Conservation (phyloP, 1,140 invertebrate species). For the Fopius arisanus region DNA sequence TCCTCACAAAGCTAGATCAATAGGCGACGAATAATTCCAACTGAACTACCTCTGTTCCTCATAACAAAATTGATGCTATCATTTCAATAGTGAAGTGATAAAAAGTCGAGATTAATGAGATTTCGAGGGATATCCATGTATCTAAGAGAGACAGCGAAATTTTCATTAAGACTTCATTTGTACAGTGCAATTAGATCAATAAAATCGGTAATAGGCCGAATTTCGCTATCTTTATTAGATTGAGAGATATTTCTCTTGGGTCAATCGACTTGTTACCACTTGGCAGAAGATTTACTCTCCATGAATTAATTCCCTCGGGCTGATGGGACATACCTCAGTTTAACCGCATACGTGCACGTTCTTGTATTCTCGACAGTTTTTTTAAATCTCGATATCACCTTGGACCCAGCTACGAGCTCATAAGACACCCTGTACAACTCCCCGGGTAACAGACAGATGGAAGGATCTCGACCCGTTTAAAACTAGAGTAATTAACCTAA, state of each 20-base stretch:
- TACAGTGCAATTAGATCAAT: no score
- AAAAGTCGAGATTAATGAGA: no score
- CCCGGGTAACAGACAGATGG: conserved; percentile 42
- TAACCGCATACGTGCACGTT: conserved; percentile 59
- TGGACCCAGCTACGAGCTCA: conserved; percentile 54
- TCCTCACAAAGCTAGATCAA: neutral
- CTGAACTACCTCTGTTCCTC: neutral
- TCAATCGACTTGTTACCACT: no score
- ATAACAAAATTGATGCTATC: neutral
- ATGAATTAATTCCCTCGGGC: conserved; percentile 13
- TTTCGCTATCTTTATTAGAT: no score
- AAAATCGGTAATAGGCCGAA: no score
- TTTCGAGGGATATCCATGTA: no score
- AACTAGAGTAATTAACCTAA: neutral
- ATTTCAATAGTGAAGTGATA: no score
- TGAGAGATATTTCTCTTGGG: no score
- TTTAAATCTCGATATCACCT: conserved; percentile 58
- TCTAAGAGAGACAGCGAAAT: no score
- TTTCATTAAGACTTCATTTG: no score
- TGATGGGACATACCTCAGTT: conserved; percentile 13
- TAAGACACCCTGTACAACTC: conserved; percentile 46
- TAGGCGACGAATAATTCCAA: neutral
- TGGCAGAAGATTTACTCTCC: no score
- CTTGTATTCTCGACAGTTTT: conserved; percentile 60
- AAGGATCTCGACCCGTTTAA: conserved; percentile 18